Evolutionary conservation across 1,140 invertebrate species (phyloP), one percentile per base, ranked within the genome.

Genomic region (Drosophila quadrilineata): DNA sequence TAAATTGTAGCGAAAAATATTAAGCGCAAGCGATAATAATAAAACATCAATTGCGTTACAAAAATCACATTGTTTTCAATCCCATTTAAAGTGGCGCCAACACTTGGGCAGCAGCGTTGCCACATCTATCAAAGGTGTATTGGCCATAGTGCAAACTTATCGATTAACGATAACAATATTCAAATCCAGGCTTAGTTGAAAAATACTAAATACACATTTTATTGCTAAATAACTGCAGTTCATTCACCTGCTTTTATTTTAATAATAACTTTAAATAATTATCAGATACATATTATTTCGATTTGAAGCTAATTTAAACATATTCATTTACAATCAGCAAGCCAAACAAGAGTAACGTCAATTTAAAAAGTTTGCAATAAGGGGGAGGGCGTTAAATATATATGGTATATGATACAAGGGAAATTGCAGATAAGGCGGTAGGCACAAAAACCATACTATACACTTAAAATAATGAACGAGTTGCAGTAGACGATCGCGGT

Each of bases 1-100:
- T 82, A 73, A 84, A 84, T 84, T 77, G 64, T 82, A 82, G 79
- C 73, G 84, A 62, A 63, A 84, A 84, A 84, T 84, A 82, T 84
- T 82, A 53, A 52, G 16, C 35, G 48, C 57, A 75, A 70, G 54
- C 28, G 57, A 59, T n/a, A 57, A 26, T 71, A 66, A 63, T 67
- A 56, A 73, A 75, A 50, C n/a, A n/a, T 24, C 36, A 43, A 60
- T 46, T 53, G 56, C 38, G 40, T 52, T 22, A 66, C 12, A 66
- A 38, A 22, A 59, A 31, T 33, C 16, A 33, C 21, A 36, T 10
- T 6, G 19, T 4, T 28, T 26, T n/a, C 14, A 46, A 33, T 1
- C 1, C 12, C 1, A 38, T 56, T 12, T 14, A 24, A 22, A 33
- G 6, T 6, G 22, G 29, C 22, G 35, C 16, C 1, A n/a, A 35